These are phyloP conservation scores for Eupsilia transversa DNA, from an alignment of 2,888 invertebrate genomes.

Conservation along the genomic window DNA sequence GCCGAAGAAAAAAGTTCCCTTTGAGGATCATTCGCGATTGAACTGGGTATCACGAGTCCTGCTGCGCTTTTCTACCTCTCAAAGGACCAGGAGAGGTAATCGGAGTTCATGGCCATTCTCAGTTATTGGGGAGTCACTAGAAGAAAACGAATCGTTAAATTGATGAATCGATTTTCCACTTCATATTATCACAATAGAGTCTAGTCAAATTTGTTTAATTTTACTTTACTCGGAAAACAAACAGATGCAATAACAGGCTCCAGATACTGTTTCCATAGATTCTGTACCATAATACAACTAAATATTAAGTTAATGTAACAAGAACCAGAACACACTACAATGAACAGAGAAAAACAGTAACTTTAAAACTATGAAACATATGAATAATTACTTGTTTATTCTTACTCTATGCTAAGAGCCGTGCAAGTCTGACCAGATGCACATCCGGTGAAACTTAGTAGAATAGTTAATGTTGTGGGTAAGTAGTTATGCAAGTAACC, in stretches of 20 bases:
- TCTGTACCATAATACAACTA: not conserved
- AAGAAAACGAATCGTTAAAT: not conserved
- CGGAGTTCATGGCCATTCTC: not conserved
- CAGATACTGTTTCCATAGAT: too few species aligned
- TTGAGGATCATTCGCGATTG: not conserved
- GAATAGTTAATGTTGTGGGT: slow-evolving; percentile 44
- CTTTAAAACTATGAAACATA: not conserved
- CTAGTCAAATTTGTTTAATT: not conserved
- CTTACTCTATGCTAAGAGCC: not conserved
- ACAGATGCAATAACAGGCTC: not conserved
- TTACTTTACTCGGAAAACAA: too few species aligned
- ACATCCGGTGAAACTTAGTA: slow-evolving; percentile 62
- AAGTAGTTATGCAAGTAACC: slow-evolving; percentile 33
- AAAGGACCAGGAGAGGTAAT: not conserved
- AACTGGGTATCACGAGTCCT: too few species aligned
- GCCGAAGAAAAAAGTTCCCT: not conserved
- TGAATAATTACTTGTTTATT: not conserved
- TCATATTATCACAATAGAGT: not conserved
- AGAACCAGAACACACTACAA: not conserved
- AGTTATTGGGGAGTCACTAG: not conserved
- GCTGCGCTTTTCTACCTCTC: not conserved
- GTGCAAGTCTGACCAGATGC: slow-evolving; percentile 45
- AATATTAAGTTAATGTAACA: not conserved
- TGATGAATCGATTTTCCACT: not conserved
- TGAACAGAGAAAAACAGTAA: not conserved